These are phyloP conservation scores for Iguana delicatissima DNA, from an alignment of 2,797 vertebrate species.

Conservation along the genomic window DNA sequence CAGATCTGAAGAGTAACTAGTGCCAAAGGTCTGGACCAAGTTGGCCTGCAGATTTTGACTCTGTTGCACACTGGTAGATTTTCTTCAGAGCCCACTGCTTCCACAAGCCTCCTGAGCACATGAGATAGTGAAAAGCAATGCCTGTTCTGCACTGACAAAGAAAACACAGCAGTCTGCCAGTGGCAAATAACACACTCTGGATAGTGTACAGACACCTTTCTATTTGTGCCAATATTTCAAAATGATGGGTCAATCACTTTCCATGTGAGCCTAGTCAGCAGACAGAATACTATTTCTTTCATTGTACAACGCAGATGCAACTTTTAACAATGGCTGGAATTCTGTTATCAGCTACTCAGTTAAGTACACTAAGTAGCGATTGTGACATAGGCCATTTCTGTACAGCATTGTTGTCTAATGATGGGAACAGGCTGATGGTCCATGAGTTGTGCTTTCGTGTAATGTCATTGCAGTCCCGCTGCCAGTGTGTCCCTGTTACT, in stretches of 20 bases:
- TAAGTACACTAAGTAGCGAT: too few relatives aligned
- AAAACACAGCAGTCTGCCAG: fast-evolving
- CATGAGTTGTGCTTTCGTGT: too few relatives aligned
- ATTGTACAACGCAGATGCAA: fast-evolving
- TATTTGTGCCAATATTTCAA: fast-evolving
- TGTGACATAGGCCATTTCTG: too few relatives aligned
- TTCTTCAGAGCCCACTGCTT: background rate
- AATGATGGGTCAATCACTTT: background rate
- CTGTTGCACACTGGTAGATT: fast-evolving
- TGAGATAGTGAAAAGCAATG: background rate
- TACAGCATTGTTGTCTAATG: too few relatives aligned
- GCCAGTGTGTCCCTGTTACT: too few relatives aligned
- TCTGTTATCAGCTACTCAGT: too few relatives aligned
- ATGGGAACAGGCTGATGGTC: too few relatives aligned
- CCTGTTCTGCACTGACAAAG: background rate
- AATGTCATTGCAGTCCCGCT: too few relatives aligned
- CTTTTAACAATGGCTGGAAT: background rate
- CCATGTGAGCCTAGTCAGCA: background rate
- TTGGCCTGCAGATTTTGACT: fast-evolving
- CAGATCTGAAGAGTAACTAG: background rate
- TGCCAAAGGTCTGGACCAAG: background rate
- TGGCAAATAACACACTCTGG: background rate
- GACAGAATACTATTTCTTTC: background rate
- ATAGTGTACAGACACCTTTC: background rate
- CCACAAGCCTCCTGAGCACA: background rate